These are phyloP conservation scores for Napeogenes inachia DNA, from an alignment of 2,888 invertebrate species.

Conservation along the genomic window DNA sequence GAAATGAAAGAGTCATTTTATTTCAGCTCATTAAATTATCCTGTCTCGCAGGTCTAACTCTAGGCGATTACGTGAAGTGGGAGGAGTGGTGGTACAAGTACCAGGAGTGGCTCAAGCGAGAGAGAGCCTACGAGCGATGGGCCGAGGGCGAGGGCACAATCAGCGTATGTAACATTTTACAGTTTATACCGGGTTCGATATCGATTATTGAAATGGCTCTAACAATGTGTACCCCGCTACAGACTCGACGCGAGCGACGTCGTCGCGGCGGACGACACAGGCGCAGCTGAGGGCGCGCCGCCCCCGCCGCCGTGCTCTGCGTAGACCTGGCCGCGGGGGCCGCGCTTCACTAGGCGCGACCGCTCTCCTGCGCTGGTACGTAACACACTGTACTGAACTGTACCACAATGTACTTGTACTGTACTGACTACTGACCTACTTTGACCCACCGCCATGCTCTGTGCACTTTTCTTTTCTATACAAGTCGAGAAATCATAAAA, in stretches of 20 bases:
- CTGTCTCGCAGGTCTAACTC: constrained; percentile 69
- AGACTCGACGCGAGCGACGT: constrained; percentile 59
- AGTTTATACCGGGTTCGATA: too few species aligned
- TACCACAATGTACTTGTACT: background rate
- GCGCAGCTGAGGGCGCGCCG: constrained; percentile 72
- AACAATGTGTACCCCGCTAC: constrained; percentile 5
- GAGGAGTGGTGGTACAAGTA: constrained; percentile 97
- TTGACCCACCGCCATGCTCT: too few species aligned
- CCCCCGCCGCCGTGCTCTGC: constrained; percentile 70
- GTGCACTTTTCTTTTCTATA: too few species aligned
- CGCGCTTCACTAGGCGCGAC: constrained; percentile 40
- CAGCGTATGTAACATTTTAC: constrained; percentile 25
- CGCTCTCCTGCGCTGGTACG: constrained; percentile 8
- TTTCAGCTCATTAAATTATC: background rate
- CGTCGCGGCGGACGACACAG: constrained; percentile 54
- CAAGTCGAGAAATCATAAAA: too few species aligned
- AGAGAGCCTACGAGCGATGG: constrained; percentile 86
- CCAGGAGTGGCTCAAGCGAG: constrained; percentile 93
- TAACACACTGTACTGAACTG: constrained; percentile 8
- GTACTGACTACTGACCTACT: too few species aligned
- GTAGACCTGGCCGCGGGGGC: constrained; percentile 71
- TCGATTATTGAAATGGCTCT: background rate
- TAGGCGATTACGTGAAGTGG: constrained; percentile 93
- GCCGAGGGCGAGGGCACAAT: constrained; percentile 66
- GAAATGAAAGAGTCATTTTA: too few species aligned